Base-by-base conservation (phyloP, 2,797 vertebrate genomes). In the Gastrophryne carolinensis region DNA sequence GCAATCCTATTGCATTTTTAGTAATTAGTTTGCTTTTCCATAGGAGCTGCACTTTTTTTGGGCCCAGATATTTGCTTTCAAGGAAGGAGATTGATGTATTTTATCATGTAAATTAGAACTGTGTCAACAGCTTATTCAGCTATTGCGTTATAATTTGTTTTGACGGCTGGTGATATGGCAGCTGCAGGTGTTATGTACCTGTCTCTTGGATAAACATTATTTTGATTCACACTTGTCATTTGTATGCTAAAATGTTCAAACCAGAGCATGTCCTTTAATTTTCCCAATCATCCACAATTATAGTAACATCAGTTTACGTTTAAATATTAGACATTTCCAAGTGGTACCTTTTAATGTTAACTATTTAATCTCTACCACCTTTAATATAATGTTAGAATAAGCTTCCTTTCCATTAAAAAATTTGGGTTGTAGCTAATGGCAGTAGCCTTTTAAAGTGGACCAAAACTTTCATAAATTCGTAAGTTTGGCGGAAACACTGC, bases 191-290 rank as follows among this genome's bases (percentile, higher is more conserved):
- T 26, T 69, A 32, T 23, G 49, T 75, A 29, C 54, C 58, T 23
- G 56, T 68, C 53, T 52, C 27, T 61, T 49, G 53, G 32, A 68
- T 44, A 19, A 53, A 61, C 47, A 69, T 70, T 63, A 69, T 76
- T 76, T 76, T 76, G 65, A 76, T 76, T 62, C 69, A 69, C 19
- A 47, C 30, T 61, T 69, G 73, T 54, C 64, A 69, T 75, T 75
- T 75, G n/a, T 44, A 75, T 75, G 73, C 44, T 62, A 69, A 75
- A 75, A 62, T 23, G 21, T 35, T 61, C 34, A 69, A 62, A 69
- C 7, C 50, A 27, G 34, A 69, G 54, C 23, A 70, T 58, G 11
- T 60, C 53, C 12, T 32, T 23, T 12, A 74, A 24, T 66, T 49
- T 58, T 74, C 61, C 44, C 54, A 75, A 52, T 75, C 73, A 60